Evolutionary conservation across 2,797 vertebrate species (phyloP), one percentile per base, ranked within the genome.

Genomic region (Enteromius mattozi): DNA sequence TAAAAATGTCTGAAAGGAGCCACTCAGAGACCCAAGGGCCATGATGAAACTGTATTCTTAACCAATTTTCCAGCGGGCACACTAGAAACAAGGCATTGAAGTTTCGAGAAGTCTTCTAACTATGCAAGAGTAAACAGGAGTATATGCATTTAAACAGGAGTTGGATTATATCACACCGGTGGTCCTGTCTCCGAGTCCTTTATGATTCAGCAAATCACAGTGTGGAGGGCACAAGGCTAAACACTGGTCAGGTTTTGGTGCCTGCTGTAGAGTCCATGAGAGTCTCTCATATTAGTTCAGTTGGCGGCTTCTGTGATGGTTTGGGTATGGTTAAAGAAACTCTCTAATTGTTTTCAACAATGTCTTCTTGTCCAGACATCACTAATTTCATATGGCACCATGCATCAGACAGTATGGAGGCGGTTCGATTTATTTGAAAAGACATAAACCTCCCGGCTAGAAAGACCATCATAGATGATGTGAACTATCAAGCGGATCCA

Each of bases 361-460:
- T 91, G 92, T 89, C 83, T 88, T 90, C 90, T 65, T 80, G 83
- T 90, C 87, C 81, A 87, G 87, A 90, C 89, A 86, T 59, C 71
- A 86, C 71, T 88, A 87, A 90, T 89, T 90, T 88, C 85, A 87
- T 70, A 47, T 56, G 83, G 87, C 82, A 72, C 88, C 85, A 88
- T 81, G 54, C 49, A 81, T 85, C 87, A 89, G 90, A 87, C 86
- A 61, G 45, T 51, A 82, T 80, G 79, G 66, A 81, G 90, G 87
- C 13, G 82, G 12, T 80, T 88, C 65, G 88, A 85, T 88, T 86
- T 87, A 88, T 69, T 33, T 69, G 56, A 77, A 87, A 74, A 54
- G 10, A 83, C 17, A 24, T 54, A 56, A 77, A 77, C 45, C 63
- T 68, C 81, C 61, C 59, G 40, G 59, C 14, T 68, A 76, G 72